These are phyloP conservation scores for Morpho helenor DNA, from an alignment of 2,888 invertebrate species.

Conservation along the genomic window DNA sequence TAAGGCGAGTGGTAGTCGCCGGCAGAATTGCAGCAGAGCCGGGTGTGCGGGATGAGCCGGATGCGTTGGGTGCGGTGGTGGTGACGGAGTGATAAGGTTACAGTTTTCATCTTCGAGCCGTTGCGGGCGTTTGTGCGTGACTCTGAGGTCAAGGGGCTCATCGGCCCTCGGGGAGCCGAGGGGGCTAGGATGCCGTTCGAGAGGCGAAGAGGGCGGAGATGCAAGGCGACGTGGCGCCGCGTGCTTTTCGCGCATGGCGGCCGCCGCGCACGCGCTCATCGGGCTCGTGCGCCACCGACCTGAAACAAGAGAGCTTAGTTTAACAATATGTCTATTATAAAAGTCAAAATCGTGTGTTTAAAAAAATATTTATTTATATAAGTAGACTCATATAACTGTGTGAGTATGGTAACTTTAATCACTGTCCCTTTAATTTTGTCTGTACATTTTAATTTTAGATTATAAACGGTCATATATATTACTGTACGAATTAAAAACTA, in stretches of 20 bases:
- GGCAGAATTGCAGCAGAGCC: conserved; percentile 69
- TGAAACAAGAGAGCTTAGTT: conserved; percentile 46
- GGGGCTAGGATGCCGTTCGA: conserved; percentile 71
- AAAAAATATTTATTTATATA: too few species aligned
- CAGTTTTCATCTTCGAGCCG: conserved; percentile 91
- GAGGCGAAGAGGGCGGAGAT: conserved; percentile 71
- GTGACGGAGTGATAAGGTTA: conserved; percentile 85
- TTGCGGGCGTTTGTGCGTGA: conserved; percentile 88
- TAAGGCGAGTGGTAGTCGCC: conserved; percentile 65
- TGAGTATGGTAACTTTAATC: too few species aligned
- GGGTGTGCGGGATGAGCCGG: conserved; percentile 79
- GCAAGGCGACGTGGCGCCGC: conserved; percentile 93
- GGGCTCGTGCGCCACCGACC: conserved; percentile 80
- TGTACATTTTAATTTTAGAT: too few species aligned
- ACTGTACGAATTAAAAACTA: too few species aligned
- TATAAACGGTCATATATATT: too few species aligned
- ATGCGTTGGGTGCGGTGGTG: conserved; percentile 74
- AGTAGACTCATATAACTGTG: too few species aligned
- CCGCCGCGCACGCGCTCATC: conserved; percentile 87
- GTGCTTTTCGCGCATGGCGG: conserved; percentile 92
- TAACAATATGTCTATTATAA: not conserved
- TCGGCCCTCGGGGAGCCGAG: conserved; percentile 77
- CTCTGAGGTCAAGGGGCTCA: conserved; percentile 92
- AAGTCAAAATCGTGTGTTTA: too few species aligned
- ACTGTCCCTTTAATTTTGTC: too few species aligned